phyloP scores from a whole-genome alignment of 2,888 invertebrate species.

The Julus scanicus region DNA sequence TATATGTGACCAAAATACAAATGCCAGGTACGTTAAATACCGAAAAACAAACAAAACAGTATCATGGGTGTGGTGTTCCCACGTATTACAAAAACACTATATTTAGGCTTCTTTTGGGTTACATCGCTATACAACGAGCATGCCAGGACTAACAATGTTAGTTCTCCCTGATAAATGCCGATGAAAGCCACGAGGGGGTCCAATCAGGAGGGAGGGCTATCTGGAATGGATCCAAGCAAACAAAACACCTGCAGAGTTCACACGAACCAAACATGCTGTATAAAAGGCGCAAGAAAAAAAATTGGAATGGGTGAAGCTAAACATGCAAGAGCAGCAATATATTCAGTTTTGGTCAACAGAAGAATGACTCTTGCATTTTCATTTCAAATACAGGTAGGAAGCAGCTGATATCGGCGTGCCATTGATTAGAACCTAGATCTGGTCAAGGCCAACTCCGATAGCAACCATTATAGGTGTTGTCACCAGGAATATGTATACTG shows the following conservation, averaged over 20 bases:
- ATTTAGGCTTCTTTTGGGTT: not conserved
- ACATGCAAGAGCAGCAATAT: not conserved
- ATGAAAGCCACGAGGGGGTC: not conserved
- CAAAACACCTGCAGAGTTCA: constrained; percentile 26
- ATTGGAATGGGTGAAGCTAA: not conserved
- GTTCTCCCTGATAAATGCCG: not conserved
- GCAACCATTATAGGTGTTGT: not conserved
- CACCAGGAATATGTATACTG: not conserved
- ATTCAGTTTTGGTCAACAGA: too few species aligned
- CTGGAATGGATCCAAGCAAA: constrained; percentile 33
- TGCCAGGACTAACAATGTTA: constrained; percentile 14
- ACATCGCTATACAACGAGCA: not conserved
- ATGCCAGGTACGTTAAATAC: not conserved
- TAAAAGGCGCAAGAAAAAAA: not conserved
- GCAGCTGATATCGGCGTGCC: constrained; percentile 33
- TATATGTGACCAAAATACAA: not conserved
- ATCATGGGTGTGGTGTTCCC: not conserved
- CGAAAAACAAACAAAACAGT: not conserved
- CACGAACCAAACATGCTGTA: not conserved
- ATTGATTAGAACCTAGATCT: not conserved
- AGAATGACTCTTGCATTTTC: too few species aligned
- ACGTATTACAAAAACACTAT: not conserved
- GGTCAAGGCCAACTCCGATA: not conserved
- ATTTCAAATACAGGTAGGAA: not conserved
- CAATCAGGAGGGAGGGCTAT: constrained; percentile 10